Conservation (phyloP, 2,888 invertebrate species). For the Drosophila nr. medialis region DNA sequence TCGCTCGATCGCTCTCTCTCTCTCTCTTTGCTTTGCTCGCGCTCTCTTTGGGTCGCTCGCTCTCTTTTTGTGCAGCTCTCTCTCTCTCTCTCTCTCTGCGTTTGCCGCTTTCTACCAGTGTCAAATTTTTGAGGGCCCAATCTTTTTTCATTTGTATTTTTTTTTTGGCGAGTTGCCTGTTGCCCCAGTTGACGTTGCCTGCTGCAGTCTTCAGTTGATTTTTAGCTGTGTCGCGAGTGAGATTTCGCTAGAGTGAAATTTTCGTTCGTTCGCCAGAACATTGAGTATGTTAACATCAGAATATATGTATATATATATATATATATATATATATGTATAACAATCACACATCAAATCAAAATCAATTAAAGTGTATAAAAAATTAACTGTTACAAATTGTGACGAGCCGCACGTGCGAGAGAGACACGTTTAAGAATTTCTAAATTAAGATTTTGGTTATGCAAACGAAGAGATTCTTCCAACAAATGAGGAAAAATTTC, state of each 20-base stretch:
- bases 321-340: neutral
- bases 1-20: slow-evolving; percentile 6
- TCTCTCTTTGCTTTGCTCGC: neutral
- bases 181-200: slow-evolving; percentile 32
- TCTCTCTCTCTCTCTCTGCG: neutral
- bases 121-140: slow-evolving; percentile 12
- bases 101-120: slow-evolving; percentile 16
- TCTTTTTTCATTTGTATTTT: slow-evolving; percentile 4
- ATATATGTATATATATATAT: neutral
- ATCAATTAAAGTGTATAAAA: slow-evolving; percentile 38
- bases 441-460: slow-evolving; percentile 40
- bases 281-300: slow-evolving; percentile 41
- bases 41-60: neutral
- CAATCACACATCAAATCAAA: slow-evolving; percentile 33
- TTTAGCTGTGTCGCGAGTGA: slow-evolving; percentile 53
- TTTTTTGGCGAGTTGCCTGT: slow-evolving; percentile 23
- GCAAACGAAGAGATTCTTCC: slow-evolving; percentile 35
- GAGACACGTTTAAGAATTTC: slow-evolving; percentile 1
- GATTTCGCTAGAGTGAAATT: slow-evolving; percentile 44
- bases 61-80: neutral
- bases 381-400: neutral
- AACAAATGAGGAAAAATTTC: slow-evolving; percentile 10
- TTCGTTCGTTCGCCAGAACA: slow-evolving; percentile 31
- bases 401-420: slow-evolving; percentile 25
- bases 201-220: slow-evolving; percentile 61